Evolutionary conservation across 2,797 vertebrate species (phyloP).

Genomic region (Cuniculus paca): DNA sequence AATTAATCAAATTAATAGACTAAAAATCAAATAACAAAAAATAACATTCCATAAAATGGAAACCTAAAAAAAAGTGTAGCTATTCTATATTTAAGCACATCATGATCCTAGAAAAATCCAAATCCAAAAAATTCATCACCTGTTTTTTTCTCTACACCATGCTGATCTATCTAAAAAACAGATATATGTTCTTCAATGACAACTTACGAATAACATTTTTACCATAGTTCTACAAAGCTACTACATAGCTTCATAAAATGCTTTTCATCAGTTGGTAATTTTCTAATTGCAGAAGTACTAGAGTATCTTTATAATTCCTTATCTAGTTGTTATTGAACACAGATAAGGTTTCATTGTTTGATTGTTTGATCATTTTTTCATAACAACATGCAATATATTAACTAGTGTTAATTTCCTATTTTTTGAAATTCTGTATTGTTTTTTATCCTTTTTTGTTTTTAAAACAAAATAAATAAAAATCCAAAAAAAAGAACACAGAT

Average conservation of each 20-base stretch:
- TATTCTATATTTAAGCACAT: neutral
- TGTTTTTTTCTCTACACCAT: neutral
- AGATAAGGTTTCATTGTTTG: neutral
- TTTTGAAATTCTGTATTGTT: too few relatives aligned
- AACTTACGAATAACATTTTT: neutral
- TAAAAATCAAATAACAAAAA: neutral
- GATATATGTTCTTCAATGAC: neutral
- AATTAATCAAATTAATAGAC: neutral
- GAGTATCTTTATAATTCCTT: neutral
- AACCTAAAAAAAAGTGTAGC: neutral
- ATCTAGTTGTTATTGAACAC: constrained; percentile 27
- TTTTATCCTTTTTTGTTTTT: too few relatives aligned
- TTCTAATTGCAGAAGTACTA: neutral
- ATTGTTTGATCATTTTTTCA: too few relatives aligned
- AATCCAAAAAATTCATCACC: neutral
- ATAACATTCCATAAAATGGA: neutral
- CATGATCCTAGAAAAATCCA: too few relatives aligned
- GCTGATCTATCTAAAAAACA: neutral
- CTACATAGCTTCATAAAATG: neutral
- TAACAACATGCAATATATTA: too few relatives aligned
- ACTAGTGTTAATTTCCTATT: too few relatives aligned
- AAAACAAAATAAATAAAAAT: too few relatives aligned
- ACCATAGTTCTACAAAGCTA: constrained; percentile 1
- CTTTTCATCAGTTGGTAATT: constrained; percentile 31
- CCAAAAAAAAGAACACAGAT: neutral